A percentile compares a stretch with the other conserved stretches of the same genome.
These are phyloP conservation scores for Cynopterus sphinx DNA, from an alignment of 2,797 vertebrate species.

Conservation along the genomic window DNA sequence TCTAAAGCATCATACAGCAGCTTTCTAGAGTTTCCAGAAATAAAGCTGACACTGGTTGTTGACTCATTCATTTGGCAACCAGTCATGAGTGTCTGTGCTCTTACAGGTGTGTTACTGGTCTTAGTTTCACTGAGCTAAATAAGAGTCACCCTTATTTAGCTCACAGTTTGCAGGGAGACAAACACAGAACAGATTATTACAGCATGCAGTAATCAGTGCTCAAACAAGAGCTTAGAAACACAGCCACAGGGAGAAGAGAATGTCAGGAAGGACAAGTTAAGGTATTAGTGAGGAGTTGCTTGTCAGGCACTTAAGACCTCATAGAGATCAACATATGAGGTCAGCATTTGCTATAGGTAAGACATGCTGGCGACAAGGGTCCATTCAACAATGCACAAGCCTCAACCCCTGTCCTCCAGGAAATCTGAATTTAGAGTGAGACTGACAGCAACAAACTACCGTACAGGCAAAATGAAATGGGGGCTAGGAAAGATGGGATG, in stretches of 20 bases:
- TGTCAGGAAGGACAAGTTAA: rapidly evolving
- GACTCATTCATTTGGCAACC: neutral
- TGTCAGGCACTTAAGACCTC: neutral
- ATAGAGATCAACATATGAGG: neutral
- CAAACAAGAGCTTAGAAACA: neutral
- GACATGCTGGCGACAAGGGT: neutral
- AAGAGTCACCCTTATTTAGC: neutral
- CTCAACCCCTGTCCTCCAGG: neutral
- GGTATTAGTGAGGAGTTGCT: neutral
- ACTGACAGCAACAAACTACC: neutral
- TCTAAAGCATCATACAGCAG: neutral
- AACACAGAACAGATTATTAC: neutral
- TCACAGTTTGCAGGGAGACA: neutral
- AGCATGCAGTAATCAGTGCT: no score
- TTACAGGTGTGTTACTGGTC: neutral
- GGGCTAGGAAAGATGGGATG: neutral
- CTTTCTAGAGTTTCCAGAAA: neutral
- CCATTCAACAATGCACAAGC: neutral
- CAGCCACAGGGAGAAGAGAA: neutral
- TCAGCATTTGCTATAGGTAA: neutral
- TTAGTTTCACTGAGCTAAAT: neutral
- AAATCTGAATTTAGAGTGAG: neutral
- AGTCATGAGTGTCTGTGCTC: neutral
- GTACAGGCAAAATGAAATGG: neutral
- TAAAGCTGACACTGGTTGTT: neutral